These are phyloP conservation scores for Drosophila colorata DNA, from an alignment of 2,888 invertebrate species.

Conservation along the genomic window DNA sequence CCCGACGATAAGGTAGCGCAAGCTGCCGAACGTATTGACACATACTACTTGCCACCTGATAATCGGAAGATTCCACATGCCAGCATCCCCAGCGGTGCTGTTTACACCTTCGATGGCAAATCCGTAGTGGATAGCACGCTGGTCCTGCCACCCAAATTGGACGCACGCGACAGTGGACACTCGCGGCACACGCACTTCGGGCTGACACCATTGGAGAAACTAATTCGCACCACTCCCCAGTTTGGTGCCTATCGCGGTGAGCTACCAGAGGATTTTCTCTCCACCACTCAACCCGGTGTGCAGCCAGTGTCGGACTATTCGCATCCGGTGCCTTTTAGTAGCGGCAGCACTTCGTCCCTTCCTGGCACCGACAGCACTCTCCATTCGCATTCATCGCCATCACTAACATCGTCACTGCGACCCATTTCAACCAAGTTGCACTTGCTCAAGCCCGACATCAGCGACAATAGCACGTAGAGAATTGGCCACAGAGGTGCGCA, in stretches of 20 bases:
- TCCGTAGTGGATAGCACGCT: constrained; percentile 89
- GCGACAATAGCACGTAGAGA: constrained; percentile 54
- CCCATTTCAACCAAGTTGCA: constrained; percentile 82
- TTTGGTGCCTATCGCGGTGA: constrained; percentile 91
- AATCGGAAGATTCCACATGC: constrained; percentile 84
- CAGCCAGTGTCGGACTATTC: constrained; percentile 75
- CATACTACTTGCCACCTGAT: constrained; percentile 91
- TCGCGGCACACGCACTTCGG: constrained; percentile 71
- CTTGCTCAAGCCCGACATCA: constrained; percentile 63
- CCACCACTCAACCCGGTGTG: constrained; percentile 71
- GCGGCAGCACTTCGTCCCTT: constrained; percentile 25
- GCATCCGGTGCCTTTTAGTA: constrained; percentile 51
- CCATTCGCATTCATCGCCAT: constrained; percentile 45
- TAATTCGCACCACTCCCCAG: constrained; percentile 89
- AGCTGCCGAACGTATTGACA: constrained; percentile 90
- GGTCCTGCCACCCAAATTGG: constrained; percentile 86
- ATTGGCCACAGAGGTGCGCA: constrained; percentile 48
- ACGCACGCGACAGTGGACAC: constrained; percentile 62
- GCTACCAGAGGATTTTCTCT: constrained; percentile 86
- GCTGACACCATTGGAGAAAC: constrained; percentile 87
- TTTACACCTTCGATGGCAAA: constrained; percentile 92
- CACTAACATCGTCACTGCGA: constrained; percentile 66
- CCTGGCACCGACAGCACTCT: constrained; percentile 31
- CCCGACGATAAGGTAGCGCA: constrained; percentile 83
- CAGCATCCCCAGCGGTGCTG: constrained; percentile 86